Percentiles rank a stretch among this genome's conserved stretches.
Conservation (phyloP, 2,113 vertebrate species). For the Phoxinus phoxinus region DNA sequence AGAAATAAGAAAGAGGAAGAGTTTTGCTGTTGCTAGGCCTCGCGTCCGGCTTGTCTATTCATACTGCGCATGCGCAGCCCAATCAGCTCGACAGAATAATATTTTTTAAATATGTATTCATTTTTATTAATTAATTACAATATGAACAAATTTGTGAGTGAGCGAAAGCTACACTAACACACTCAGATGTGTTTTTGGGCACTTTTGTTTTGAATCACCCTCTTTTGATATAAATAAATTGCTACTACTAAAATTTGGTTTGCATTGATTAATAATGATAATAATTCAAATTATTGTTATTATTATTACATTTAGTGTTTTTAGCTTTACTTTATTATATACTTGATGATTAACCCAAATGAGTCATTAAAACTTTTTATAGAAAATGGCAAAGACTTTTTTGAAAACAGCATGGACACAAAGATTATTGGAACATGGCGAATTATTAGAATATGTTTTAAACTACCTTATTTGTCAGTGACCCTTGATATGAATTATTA, state of each 20-base stretch:
- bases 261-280: background rate
- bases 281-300: background rate
- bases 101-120: background rate
- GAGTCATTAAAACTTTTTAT: background rate
- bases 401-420: background rate
- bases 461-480: background rate
- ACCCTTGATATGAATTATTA: background rate
- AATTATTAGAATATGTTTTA: background rate
- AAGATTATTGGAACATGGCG: background rate
- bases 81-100: background rate
- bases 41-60: background rate
- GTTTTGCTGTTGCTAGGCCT: background rate
- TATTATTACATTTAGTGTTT: background rate
- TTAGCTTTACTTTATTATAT: background rate
- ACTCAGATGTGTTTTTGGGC: background rate
- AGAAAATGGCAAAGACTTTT: background rate
- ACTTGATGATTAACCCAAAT: background rate
- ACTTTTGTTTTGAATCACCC: background rate
- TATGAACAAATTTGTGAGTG: background rate
- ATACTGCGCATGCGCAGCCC: slow-evolving; percentile 33
- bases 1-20: background rate
- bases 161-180: background rate
- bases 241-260: background rate
- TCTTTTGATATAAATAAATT: background rate
- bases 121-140: background rate